Conservation (phyloP, 2,113 vertebrate genomes). For the Microcebus jonahi region DNA sequence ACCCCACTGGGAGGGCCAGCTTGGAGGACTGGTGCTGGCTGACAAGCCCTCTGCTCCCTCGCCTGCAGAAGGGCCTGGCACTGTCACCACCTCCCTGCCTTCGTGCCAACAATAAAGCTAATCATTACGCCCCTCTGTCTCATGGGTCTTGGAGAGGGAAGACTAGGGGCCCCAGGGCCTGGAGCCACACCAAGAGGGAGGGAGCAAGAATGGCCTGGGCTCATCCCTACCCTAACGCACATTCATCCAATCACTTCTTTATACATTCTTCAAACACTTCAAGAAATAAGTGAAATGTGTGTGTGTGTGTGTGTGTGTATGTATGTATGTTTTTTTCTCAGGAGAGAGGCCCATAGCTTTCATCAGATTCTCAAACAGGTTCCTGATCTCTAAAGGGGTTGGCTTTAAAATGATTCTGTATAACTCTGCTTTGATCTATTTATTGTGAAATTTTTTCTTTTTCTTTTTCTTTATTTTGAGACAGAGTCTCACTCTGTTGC, state of each 20-base stretch:
- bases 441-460: not conserved
- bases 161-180: not conserved
- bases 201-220: not conserved
- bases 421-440: not conserved
- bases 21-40: not conserved
- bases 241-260: not conserved
- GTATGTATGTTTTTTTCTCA: not conserved
- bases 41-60: not conserved
- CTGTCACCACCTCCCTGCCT: conserved; percentile 16
- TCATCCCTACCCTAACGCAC: not conserved
- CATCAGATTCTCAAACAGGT: not conserved
- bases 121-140: conserved; percentile 56
- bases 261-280: conserved; percentile 2
- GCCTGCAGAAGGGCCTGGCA: conserved; percentile 15
- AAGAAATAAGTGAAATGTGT: not conserved
- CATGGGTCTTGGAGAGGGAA: conserved; percentile 15
- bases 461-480: too few species aligned
- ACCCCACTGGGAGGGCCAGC: not conserved
- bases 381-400: not conserved
- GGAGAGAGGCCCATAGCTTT: not conserved
- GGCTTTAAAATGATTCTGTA: not conserved
- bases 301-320: not conserved
- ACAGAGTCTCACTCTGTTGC: too few species aligned
- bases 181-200: not conserved
- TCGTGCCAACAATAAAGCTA: conserved; percentile 73